A percentile compares a stretch with the other conserved stretches of the same genome.
phyloP scores from a whole-genome alignment of 2,113 vertebrate species.

The Urocynchramus pylzowi region DNA sequence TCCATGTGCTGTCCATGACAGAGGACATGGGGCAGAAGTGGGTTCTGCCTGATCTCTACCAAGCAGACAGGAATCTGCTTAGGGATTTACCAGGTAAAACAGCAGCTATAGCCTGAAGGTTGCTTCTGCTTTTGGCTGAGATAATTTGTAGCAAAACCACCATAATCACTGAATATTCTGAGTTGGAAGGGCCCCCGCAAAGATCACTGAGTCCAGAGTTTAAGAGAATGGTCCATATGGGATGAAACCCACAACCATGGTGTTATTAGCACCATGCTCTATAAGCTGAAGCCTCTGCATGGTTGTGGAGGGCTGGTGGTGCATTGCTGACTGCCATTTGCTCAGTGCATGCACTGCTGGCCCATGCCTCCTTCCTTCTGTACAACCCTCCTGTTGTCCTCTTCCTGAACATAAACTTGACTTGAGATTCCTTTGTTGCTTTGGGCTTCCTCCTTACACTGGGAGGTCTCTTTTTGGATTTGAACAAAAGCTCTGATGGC shows the following conservation, averaged over 20 bases:
- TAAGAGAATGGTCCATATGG: background rate
- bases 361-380: background rate
- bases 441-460: background rate
- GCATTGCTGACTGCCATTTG: background rate
- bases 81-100: background rate
- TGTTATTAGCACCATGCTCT: background rate
- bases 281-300: background rate
- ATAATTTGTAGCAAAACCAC: background rate
- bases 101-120: background rate
- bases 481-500: background rate
- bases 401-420: background rate
- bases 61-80: background rate
- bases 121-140: background rate
- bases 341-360: background rate
- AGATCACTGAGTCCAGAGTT: accelerated
- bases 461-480: background rate
- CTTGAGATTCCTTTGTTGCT: background rate
- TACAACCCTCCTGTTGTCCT: background rate
- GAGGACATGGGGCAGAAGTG: background rate
- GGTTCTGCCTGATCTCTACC: background rate
- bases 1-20: background rate
- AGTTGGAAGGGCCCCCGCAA: background rate
- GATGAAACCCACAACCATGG: background rate
- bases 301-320: background rate
- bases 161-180: background rate